Base-by-base conservation (phyloP, 2,113 vertebrate species). In the Aspidoscelis tigris region DNA sequence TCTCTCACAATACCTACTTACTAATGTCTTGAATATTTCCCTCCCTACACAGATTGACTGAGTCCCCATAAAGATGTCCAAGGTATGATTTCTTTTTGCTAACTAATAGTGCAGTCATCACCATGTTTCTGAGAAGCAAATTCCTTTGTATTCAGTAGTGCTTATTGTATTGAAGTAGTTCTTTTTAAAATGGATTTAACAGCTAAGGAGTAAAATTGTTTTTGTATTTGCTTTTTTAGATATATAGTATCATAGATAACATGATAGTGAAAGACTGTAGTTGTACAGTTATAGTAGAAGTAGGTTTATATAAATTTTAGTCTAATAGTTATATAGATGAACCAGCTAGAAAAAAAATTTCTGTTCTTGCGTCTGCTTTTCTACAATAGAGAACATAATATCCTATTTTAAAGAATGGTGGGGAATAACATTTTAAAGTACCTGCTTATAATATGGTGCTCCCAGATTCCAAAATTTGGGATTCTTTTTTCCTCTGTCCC, bases 31-130 rank as follows among this genome's bases (percentile, higher is more conserved):
- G 16, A 39, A 70, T 70, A 16, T 16, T 39, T 16, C 24, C 0
- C 80, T 74, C 71, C 90, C 86, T 88, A 89, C 79, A 75, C 93
- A 96, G 95, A 76, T 90, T 87, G 79, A 80, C 75, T 44, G 72
- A 89, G 50, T 76, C 86, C 76, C 79, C 10, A 11, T 85, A 72
- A 94, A 92, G 84, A 96, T 96, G 96, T 96, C 96, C 73, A 96
- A 96, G 96, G 96, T 96, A 94, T 94, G 92, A 87, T n/a, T n/a
- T 73, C 41, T 20, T 11, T 69, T 55, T 83, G n/a, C 9, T 64
- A 21, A 50, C 20, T 65, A 41, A 71, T n/a, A 83, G 26, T 75
- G 10, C 9, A 50, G 47, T 50, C 47, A 50, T 50, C 47, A 50
- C 47, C 47, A 18, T 61, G 58, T 61, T 61, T 3, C 18, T 61